Base-by-base conservation (phyloP, 2,888 invertebrate genomes). In the Conistra vaccinii region DNA sequence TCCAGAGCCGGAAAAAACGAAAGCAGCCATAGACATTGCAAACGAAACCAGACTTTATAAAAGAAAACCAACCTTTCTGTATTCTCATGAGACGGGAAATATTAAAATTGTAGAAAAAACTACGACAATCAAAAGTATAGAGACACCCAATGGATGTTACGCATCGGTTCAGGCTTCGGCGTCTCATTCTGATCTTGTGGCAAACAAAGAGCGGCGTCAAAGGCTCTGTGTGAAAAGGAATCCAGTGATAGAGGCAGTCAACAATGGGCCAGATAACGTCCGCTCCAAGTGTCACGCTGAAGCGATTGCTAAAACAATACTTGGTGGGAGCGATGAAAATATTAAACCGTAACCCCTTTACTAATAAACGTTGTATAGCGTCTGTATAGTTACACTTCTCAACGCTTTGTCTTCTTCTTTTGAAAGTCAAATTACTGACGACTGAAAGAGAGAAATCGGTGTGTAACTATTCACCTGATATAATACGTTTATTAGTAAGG, bases 211-310 rank as follows among this genome's bases (percentile, higher is more conserved):
- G 90, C 90, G 90, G 93, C 94, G 94, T 95, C 96, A 96, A 96
- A 96, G 96, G 95, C 94, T 91, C 93, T 91, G 92, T 94, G 94
- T 94, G 93, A 95, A 95, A 96, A 96, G 96, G 95, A 96, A 95
- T 95, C 95, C 96, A 94, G 95, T 95, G 95, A 95, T 95, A 95
- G 94, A 95, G 95, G 95, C 94, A 95, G 95, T 95, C 96, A 94
- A 96, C 96, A 96, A 96, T 95, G 93, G 95, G 94, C 93, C 92
- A 93, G 95, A 94, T 93, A 93, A 91, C 89, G 88, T 90, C 72
- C 48, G 83, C 89, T 80, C 81, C 62, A 92, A 88, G 78, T 60
- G 80, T 74, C 35, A 72, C 73, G 81, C 80, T 75, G 51, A 26
- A 81, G 90, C 90, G 90, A 76, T 78, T 69, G 39, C 26, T 51